Conservation (phyloP, 2,797 vertebrate genomes). For the Propithecus deckenii region DNA sequence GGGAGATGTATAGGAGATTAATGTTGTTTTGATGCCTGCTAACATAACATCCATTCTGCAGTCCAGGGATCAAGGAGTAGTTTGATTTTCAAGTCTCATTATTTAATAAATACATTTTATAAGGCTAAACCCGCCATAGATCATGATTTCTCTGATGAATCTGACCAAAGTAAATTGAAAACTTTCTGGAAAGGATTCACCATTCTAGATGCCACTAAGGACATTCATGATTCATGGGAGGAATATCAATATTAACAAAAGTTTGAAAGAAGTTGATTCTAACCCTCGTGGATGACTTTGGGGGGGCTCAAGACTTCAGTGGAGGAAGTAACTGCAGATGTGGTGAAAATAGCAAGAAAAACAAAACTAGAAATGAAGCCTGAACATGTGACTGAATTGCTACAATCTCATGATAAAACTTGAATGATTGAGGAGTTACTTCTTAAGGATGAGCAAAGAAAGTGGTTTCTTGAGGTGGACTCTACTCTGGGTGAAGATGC, state of each 20-base stretch:
- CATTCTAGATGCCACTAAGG: background rate
- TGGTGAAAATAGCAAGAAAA: background rate
- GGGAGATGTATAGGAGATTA: background rate
- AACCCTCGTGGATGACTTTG: background rate
- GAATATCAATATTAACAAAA: background rate
- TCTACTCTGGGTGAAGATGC: background rate
- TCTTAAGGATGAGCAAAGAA: background rate
- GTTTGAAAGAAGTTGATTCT: background rate
- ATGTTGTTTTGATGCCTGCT: background rate
- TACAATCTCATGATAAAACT: background rate
- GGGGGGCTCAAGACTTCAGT: background rate
- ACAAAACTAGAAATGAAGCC: background rate
- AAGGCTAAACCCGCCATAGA: background rate
- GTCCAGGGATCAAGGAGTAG: background rate
- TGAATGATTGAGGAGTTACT: background rate
- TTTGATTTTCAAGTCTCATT: background rate
- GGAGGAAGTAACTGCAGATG: background rate
- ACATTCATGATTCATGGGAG: background rate
- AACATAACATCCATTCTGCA: background rate
- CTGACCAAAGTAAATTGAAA: background rate
- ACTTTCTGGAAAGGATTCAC: background rate
- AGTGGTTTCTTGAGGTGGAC: background rate
- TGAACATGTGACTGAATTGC: background rate
- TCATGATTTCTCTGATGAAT: background rate
- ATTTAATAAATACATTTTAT: background rate